phyloP scores from a whole-genome alignment of 2,888 invertebrate genomes.

The Hedychridium roseum region DNA sequence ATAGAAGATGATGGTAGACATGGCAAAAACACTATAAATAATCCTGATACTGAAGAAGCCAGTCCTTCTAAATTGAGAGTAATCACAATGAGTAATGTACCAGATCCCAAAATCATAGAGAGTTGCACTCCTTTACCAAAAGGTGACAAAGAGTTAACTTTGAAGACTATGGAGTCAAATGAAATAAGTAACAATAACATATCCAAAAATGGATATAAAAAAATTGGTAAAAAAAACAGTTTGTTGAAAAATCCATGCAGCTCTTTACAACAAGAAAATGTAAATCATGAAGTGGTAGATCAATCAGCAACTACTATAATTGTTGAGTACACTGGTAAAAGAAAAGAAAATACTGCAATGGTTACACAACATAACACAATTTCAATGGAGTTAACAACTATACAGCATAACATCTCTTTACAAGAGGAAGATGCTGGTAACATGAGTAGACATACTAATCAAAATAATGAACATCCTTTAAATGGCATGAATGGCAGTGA shows the following conservation, averaged over 20 bases:
- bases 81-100: slow-evolving; percentile 3
- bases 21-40: neutral
- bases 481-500: neutral
- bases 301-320: neutral
- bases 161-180: neutral
- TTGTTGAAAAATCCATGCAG: neutral
- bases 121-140: neutral
- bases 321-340: neutral
- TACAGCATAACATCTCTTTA: neutral
- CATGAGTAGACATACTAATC: neutral
- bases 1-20: slow-evolving; percentile 22
- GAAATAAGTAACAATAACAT: neutral
- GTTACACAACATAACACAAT: neutral
- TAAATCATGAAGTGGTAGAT: neutral
- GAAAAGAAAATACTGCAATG: neutral
- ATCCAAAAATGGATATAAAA: too few species aligned
- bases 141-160: neutral
- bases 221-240: too few species aligned
- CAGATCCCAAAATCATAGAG: neutral
- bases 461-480: neutral
- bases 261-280: neutral
- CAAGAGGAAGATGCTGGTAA: neutral
- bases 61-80: neutral
- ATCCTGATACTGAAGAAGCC: neutral
- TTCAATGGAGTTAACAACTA: neutral